Evolutionary conservation across 2,113 vertebrate species (phyloP).

Genomic region (Mormyrus lacerda): DNA sequence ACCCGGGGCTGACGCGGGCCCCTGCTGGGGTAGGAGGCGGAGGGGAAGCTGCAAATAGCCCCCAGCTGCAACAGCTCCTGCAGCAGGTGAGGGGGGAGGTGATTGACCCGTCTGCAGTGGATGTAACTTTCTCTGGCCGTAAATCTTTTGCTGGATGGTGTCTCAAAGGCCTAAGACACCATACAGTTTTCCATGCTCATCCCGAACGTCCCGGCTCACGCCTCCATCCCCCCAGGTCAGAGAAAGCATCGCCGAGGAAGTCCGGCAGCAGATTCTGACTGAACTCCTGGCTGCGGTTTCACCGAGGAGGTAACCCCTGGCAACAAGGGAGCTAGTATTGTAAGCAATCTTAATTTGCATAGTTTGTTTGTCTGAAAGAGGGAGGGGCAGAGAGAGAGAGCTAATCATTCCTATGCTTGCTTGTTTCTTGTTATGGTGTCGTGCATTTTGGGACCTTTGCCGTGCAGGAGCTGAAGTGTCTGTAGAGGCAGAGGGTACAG

Average conservation of each 20-base stretch:
- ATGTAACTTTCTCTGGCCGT: not conserved
- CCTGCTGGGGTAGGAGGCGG: conserved; percentile 29
- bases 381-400: not conserved
- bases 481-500: not conserved
- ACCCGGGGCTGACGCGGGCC: conserved; percentile 18
- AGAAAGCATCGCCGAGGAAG: conserved; percentile 81
- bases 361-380: not conserved
- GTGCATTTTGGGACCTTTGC: not conserved
- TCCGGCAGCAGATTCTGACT: conserved; percentile 82
- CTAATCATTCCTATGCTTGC: not conserved
- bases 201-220: conserved; percentile 25
- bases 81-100: conserved; percentile 62
- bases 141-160: not conserved
- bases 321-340: conserved; percentile 28
- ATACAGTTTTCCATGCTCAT: not conserved
- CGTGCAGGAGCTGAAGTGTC: not conserved
- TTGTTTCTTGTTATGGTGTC: not conserved
- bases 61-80: conserved; percentile 79
- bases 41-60: conserved; percentile 51
- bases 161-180: not conserved
- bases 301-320: conserved; percentile 51
- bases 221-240: conserved; percentile 68
- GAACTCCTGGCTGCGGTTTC: conserved; percentile 79
- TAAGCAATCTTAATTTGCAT: conserved; percentile 27
- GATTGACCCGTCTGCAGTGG: not conserved